Base-by-base conservation (phyloP, 2,113 vertebrate genomes). In the Platichthys stellatus region DNA sequence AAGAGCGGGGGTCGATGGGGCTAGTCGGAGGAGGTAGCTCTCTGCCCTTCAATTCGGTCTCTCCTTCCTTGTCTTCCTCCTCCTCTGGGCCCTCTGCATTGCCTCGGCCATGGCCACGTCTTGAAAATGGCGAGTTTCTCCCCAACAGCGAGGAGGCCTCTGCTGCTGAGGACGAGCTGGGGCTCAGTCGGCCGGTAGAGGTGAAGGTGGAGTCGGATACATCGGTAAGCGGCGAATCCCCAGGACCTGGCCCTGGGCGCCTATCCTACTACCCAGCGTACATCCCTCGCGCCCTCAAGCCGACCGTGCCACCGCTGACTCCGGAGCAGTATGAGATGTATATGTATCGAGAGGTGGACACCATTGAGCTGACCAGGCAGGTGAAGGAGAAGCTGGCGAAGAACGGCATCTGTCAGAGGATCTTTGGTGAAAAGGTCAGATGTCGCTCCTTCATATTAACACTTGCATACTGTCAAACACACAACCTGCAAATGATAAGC, bases 341-440 rank as follows among this genome's bases (percentile, higher is more conserved):
- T 94, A 99, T 99, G 98, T 99, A 99, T 93, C 92, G 97, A 3
- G 98, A 99, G 89, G 98, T 99, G 91, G 98, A 99, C 91, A 99
- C 98, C 0, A 81, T 97, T 15, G 98, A 99, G 85, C 94, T 99
- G 83, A 99, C 98, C 0, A 93, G 97, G 71, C 98, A 98, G 93
- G 98, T 99, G 89, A 99, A 99, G 91, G 98, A 99, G 93, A 99
- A 99, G 89, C 90, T 99, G 87, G 97, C 98, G 38, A 99, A 99
- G 94, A 99, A 99, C 0, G 98, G 98, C 47, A 99, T 99, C 94
- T 99, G 98, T 90, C 98, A 99, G 92, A 93, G 98, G 91, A 98
- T 99, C 94, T 99, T 99, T 0, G 98, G 98, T 63, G 98, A 99
- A 92, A 99, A 99, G 98, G 98, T 99, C 89, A 86, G 90, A 54